Evolutionary conservation across 37 sponge, comb jelly and placozoan genomes (phyloP).

Genomic region (Halichondria panicea): DNA sequence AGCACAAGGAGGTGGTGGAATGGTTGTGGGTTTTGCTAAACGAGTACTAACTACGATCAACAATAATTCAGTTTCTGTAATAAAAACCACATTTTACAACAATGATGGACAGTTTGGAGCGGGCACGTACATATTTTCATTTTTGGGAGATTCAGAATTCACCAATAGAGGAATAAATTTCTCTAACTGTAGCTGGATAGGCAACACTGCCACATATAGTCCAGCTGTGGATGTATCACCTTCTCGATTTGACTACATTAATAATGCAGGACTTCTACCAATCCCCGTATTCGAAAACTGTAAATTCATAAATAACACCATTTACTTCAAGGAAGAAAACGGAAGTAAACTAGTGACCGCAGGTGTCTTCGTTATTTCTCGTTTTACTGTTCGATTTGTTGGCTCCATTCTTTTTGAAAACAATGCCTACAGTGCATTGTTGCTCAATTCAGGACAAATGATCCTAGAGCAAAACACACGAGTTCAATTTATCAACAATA

Average conservation of each 20-base stretch:
- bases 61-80: neutral
- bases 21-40: neutral
- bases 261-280: conserved; percentile 2
- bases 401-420: conserved; percentile 6
- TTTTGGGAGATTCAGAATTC: neutral
- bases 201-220: neutral
- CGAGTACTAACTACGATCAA: neutral
- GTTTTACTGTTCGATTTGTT: conserved; percentile 7
- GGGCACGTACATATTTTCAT: neutral
- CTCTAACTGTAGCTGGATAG: neutral
- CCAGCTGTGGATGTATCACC: conserved; percentile 25
- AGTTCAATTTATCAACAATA: conserved; percentile 19
- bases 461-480: neutral
- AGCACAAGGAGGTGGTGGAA: neutral
- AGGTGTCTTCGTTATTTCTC: conserved; percentile 1
- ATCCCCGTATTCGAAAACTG: neutral
- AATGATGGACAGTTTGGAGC: neutral
- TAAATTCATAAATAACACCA: neutral
- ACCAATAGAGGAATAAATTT: neutral
- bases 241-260: neutral
- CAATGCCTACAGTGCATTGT: conserved; percentile 35
- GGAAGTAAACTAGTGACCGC: neutral
- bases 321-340: neutral
- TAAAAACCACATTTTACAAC: neutral
- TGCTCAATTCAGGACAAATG: neutral